Conservation (phyloP, 2,888 invertebrate species). For the Pogonocherus hispidulus region DNA sequence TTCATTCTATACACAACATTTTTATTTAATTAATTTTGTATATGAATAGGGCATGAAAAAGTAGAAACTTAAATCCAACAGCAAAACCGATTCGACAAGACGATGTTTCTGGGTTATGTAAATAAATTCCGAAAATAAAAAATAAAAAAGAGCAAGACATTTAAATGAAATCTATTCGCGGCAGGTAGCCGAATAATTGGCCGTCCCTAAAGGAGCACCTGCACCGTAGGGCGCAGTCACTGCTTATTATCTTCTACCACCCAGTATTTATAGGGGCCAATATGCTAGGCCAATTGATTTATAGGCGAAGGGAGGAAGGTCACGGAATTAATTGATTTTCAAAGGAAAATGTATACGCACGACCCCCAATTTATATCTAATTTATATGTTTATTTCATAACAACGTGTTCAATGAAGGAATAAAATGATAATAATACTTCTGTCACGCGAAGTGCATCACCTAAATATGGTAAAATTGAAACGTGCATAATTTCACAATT, state of each 20-base stretch:
- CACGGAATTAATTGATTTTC: neutral
- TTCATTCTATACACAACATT: too few species aligned
- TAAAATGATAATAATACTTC: too few species aligned
- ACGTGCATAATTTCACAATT: too few species aligned
- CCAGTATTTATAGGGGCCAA: conserved; percentile 43
- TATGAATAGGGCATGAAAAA: too few species aligned
- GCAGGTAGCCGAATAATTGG: conserved; percentile 52
- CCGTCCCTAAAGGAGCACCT: conserved; percentile 51
- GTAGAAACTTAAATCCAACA: too few species aligned
- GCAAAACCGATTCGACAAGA: too few species aligned
- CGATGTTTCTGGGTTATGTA: conserved; percentile 21
- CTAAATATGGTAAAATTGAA: too few species aligned
- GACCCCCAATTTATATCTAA: neutral
- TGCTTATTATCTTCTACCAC: conserved; percentile 50
- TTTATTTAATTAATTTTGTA: too few species aligned
- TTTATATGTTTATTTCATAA: neutral
- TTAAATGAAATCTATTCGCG: conserved; percentile 50
- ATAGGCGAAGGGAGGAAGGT: neutral
- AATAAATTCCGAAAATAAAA: conserved; percentile 29
- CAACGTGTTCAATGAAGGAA: too few species aligned
- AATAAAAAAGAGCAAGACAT: conserved; percentile 40
- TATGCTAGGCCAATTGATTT: conserved; percentile 32
- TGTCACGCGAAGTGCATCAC: too few species aligned
- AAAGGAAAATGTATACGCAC: neutral
- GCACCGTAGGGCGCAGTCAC: conserved; percentile 50